A percentile compares a stretch with the other conserved stretches of the same genome.
Evolutionary conservation across 2,888 invertebrate genomes (phyloP).

Genomic region (Patella ulyssiponensis): DNA sequence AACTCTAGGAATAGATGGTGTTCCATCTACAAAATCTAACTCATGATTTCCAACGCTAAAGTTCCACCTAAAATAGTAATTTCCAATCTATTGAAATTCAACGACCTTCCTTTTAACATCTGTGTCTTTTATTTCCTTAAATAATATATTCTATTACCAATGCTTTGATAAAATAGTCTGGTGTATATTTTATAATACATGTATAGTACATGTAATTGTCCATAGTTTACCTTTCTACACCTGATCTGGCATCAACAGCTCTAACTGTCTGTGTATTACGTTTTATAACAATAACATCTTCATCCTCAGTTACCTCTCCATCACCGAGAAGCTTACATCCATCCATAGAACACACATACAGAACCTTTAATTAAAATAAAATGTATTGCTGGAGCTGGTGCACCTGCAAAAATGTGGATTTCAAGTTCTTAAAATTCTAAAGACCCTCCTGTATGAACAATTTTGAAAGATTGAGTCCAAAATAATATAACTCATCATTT

Average conservation of each 20-base stretch:
- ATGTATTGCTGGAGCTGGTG: background rate
- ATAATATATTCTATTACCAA: no score
- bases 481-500: no score
- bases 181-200: no score
- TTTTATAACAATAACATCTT: slow-evolving; percentile 83
- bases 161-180: no score
- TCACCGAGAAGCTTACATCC: slow-evolving; percentile 59
- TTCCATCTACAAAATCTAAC: slow-evolving; percentile 72
- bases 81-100: no score
- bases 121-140: no score
- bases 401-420: background rate
- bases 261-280: slow-evolving; percentile 89
- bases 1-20: slow-evolving; percentile 10
- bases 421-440: background rate
- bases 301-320: slow-evolving; percentile 53
- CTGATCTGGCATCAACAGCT: slow-evolving; percentile 89
- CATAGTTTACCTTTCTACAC: slow-evolving; percentile 81
- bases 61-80: slow-evolving; percentile 82
- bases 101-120: no score
- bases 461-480: background rate
- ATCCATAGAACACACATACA: slow-evolving; percentile 62
- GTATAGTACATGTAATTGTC: no score
- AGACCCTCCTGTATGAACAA: background rate
- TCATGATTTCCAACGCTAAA: slow-evolving; percentile 94
- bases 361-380: slow-evolving; percentile 47